Evolutionary conservation across 1,140 invertebrate species (phyloP), one percentile per base, ranked within the genome.

Genomic region (Orussus abietinus): DNA sequence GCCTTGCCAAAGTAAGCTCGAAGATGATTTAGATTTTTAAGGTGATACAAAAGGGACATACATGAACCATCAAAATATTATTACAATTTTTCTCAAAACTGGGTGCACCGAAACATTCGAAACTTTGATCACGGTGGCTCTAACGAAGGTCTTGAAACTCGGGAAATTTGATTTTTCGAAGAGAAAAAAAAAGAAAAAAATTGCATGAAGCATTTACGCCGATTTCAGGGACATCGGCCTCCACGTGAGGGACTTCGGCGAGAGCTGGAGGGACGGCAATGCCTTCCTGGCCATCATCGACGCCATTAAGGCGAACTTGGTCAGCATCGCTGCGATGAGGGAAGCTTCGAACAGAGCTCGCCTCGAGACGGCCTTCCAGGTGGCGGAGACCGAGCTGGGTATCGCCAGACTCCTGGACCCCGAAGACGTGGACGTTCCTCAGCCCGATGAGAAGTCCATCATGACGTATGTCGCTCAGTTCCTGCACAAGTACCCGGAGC

Each of bases 401-500:
- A 96, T 98, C 52, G 85, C 92, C n/a, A 79, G 87, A 54, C 75
- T 98, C 7, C 74, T 98, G 14, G 94, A 98, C 70, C 85, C 94
- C 18, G 93, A 96, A 77, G 96, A 99, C 75, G 92, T 99, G 17
- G 93, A 98, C 75, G 93, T 97, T 9, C 85, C 90, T 10, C 89
- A 90, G 62, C 96, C 96, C 5, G 96, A 99, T 72, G 96, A 99
- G 64, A 92, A 94, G 70, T 98, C 93, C 20, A 92, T 99, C 49
- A 98, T 99, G 93, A 99, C 96, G 18, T 99, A 99, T 70, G 93
- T 99, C 28, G 94, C 96, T 22, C 94, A 98, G 75, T 99, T 98
- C 73, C 76, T 98, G 48, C 91, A 97, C 66, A 93, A 93, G 74
- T 96, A 94, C 72, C 88, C 88, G 12, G 88, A 91, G 72, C 85